Conservation (phyloP, 2,797 vertebrate species). For the Chrysocyon brachyurus region DNA sequence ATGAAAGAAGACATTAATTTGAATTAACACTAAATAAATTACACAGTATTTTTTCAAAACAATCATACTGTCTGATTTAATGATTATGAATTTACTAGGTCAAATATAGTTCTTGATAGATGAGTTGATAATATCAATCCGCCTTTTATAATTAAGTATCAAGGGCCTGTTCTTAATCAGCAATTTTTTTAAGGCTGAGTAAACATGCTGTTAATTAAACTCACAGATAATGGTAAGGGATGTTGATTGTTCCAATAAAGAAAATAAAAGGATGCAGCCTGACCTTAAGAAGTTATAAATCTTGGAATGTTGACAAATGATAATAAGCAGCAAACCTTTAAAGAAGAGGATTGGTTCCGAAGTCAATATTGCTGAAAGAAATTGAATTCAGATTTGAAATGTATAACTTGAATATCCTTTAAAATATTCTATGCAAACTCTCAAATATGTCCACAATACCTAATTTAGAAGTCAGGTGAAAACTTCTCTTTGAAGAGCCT, state of each 20-base stretch:
- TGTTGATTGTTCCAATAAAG: slow-evolving; percentile 63
- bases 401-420: slow-evolving; percentile 37
- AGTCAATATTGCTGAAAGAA: neutral
- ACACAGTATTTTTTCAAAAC: slow-evolving; percentile 61
- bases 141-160: slow-evolving; percentile 80
- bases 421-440: neutral
- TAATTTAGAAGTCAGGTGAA: neutral
- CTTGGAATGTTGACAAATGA: slow-evolving; percentile 35
- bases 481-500: neutral
- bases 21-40: slow-evolving; percentile 60
- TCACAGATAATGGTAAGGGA: slow-evolving; percentile 59
- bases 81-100: slow-evolving; percentile 69
- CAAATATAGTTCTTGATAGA: slow-evolving; percentile 62
- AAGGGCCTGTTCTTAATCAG: slow-evolving; percentile 69
- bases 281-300: slow-evolving; percentile 70
- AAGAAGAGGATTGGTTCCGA: neutral
- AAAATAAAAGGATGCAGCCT: slow-evolving; percentile 62
- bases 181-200: slow-evolving; percentile 77
- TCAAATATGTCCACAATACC: neutral
- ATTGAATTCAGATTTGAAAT: slow-evolving; percentile 63
- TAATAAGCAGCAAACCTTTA: slow-evolving; percentile 15
- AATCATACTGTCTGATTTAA: slow-evolving; percentile 52
- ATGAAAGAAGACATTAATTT: slow-evolving; percentile 61
- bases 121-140: slow-evolving; percentile 57
- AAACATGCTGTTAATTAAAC: slow-evolving; percentile 80